Conservation (phyloP, 2,888 invertebrate species). For the Litoditis marina region DNA sequence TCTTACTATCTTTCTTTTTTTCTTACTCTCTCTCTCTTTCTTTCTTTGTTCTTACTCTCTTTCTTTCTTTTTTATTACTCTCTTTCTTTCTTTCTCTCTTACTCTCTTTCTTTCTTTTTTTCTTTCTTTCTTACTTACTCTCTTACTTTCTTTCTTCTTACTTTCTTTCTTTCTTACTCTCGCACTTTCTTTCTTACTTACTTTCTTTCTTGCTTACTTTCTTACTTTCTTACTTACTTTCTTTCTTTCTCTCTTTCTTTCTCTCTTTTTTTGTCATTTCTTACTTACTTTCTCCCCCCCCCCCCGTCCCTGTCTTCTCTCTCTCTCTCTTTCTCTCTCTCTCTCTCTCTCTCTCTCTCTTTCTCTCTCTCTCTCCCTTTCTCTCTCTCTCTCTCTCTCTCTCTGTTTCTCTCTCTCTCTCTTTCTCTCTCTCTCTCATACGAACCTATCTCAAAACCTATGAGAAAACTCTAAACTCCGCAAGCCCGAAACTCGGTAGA, state of each 20-base stretch:
- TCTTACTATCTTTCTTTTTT: too few species aligned
- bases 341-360: too few species aligned
- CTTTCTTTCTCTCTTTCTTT: constrained; percentile 1
- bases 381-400: too few species aligned
- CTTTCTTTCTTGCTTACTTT: not conserved
- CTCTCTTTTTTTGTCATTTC: not conserved
- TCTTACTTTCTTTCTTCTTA: not conserved
- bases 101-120: not conserved
- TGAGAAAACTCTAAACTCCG: too few species aligned
- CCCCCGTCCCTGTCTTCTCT: not conserved
- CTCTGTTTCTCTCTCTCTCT: too few species aligned
- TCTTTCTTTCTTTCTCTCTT: not conserved
- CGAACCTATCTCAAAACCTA: too few species aligned
- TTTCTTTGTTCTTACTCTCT: not conserved
- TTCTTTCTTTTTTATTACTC: not conserved
- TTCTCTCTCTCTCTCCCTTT: too few species aligned
- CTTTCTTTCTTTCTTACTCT: not conserved
- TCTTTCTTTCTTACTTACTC: not conserved
- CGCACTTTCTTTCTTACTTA: not conserved
- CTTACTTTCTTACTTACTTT: not conserved
- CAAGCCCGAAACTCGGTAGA: too few species aligned
- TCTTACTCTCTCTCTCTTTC: not conserved
- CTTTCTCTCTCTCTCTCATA: too few species aligned
- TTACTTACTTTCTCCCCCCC: not conserved
- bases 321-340: too few species aligned